phyloP scores from a whole-genome alignment of 1,140 invertebrate species.

The Nixonia krombeini region DNA sequence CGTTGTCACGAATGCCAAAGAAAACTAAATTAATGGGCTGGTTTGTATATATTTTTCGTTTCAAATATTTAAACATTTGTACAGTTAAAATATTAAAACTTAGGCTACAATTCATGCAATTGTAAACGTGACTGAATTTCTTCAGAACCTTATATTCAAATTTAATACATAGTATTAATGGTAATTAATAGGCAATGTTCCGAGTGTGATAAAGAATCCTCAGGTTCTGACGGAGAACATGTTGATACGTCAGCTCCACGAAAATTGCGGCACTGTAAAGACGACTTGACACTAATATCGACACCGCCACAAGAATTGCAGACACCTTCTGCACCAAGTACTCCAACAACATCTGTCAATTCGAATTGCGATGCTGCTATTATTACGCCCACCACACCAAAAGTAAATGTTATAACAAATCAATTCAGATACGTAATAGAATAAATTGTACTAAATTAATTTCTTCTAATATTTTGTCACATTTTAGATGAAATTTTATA shows the following conservation, averaged over 20 bases:
- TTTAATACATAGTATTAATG: no score
- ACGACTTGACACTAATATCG: slow-evolving; percentile 64
- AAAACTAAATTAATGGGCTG: slow-evolving; percentile 95
- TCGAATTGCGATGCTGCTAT: slow-evolving; percentile 30
- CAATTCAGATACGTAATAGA: no score
- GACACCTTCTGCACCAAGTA: slow-evolving; percentile 59
- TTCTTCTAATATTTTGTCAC: no score
- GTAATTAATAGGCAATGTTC: slow-evolving; percentile 82
- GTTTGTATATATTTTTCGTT: slow-evolving; percentile 73
- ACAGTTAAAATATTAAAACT: slow-evolving; percentile 9
- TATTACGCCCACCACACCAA: slow-evolving; percentile 52
- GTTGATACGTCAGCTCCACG: slow-evolving; percentile 84
- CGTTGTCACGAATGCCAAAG: slow-evolving; percentile 91
- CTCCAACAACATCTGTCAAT: slow-evolving; percentile 53
- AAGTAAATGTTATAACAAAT: slow-evolving; percentile 46
- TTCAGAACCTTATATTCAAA: no score
- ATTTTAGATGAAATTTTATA: no score
- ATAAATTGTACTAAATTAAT: no score
- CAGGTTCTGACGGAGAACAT: slow-evolving; percentile 81
- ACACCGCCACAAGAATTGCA: slow-evolving; percentile 54
- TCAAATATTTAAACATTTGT: no score
- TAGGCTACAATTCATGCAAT: no score
- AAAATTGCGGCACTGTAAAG: slow-evolving; percentile 81
- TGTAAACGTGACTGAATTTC: no score
- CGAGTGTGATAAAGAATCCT: slow-evolving; percentile 87